phyloP scores from a whole-genome alignment of 1,140 invertebrate genomes.

The Gonatopus flavifemur region DNA sequence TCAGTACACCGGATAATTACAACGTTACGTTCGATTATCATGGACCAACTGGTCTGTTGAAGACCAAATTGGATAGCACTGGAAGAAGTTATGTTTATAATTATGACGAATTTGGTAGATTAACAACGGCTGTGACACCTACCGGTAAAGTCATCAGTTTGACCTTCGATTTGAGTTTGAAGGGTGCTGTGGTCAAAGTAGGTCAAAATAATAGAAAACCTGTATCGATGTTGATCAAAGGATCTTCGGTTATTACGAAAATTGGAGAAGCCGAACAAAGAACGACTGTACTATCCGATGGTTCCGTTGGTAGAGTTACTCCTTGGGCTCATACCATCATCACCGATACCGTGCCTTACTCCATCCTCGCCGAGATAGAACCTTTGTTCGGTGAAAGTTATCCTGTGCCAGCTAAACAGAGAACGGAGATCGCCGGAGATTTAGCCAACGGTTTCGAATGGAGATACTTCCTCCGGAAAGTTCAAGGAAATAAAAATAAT shows the following conservation, averaged over 20 bases:
- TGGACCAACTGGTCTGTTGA: conserved; percentile 82
- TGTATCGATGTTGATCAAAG: conserved; percentile 83
- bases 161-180: conserved; percentile 83
- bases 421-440: conserved; percentile 85
- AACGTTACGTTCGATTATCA: conserved; percentile 93
- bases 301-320: conserved; percentile 75
- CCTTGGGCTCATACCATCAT: conserved; percentile 83
- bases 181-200: conserved; percentile 84
- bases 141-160: conserved; percentile 86
- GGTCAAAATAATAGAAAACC: conserved; percentile 81
- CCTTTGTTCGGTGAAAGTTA: conserved; percentile 84
- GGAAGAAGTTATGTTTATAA: conserved; percentile 92
- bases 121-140: conserved; percentile 87
- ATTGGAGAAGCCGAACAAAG: conserved; percentile 78
- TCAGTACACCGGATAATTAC: conserved; percentile 88
- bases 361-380: conserved; percentile 79
- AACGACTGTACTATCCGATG: conserved; percentile 79
- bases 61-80: conserved; percentile 85
- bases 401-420: conserved; percentile 86
- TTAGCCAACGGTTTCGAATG: conserved; percentile 92
- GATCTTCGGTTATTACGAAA: conserved; percentile 78
- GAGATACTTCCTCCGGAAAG: conserved; percentile 81
- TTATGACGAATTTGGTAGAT: conserved; percentile 91
- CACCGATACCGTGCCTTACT: conserved; percentile 84
- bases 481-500: conserved; percentile 65